Base-by-base conservation (phyloP, 2,113 vertebrate genomes). In the Heptranchias perlo region DNA sequence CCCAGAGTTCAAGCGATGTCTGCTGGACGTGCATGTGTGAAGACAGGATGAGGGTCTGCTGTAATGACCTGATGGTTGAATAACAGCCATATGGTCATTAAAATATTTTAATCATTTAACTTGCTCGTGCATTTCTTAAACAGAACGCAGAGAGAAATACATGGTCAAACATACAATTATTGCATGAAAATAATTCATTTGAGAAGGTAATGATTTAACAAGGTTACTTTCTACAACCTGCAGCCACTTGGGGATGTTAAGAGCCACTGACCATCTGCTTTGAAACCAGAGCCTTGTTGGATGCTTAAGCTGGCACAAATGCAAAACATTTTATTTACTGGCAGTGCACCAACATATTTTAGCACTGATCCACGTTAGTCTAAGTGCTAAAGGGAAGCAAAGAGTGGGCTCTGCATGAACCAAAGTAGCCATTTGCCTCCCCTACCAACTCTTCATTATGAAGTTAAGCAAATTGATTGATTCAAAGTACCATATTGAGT, bases 251-350 rank as follows among this genome's bases (percentile, higher is more conserved):
- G 62, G 92, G 62, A 94, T 28, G 44, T 28, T 65, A 25, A 47
- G 92, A 65, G 6, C 44, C 31, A 47, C 65, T 52, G 65, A 52
- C 94, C 94, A 95, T 73, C 65, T 73, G 65, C 44, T 25, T 95
- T 95, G 44, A n/a, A 95, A 52, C 10, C 64, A 95, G 65, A 52
- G 64, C 64, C 64, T 1, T 35, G 39, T 6, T 95, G 28, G 94
- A 95, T 95, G 64, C 65, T 95, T 52, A 49, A 69, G 4, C 94
- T 73, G 94, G 94, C 94, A 95, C 47, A 21, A 35, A n/a, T 52
- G 65, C 94, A 52, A 49, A 65, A 69, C 94, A 52, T 49, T 69
- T 67, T 69, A 69, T 69, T 95, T 95, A 14, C 94, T 95, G 94
- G 94, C 65, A 95, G 25, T 28, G 1, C 23, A 52, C 11, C 94